phyloP scores from a whole-genome alignment of 2,113 vertebrate species.

The Mormoops blainvillei region DNA sequence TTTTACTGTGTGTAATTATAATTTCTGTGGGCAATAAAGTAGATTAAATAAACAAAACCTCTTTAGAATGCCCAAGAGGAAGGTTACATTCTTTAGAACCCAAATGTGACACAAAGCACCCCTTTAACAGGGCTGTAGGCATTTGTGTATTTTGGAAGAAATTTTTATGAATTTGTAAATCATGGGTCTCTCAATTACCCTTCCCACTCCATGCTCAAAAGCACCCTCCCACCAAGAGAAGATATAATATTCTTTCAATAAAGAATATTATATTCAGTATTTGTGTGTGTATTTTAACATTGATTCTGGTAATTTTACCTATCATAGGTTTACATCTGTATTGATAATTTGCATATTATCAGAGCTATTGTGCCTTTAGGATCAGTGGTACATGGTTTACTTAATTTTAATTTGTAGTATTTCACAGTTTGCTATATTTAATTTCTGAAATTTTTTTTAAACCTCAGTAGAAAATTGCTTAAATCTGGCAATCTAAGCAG shows the following conservation, averaged over 20 bases:
- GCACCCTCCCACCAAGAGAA: background rate
- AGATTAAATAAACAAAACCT: conserved; percentile 13
- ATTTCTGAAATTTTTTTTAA: background rate
- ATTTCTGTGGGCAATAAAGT: conserved; percentile 20
- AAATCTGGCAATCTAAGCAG: background rate
- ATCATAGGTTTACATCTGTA: background rate
- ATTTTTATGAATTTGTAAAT: conserved; percentile 27
- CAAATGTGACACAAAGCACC: background rate
- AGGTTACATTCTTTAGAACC: background rate
- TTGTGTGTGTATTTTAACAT: background rate
- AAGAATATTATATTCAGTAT: background rate
- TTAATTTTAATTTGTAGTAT: background rate
- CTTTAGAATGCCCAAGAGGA: conserved; percentile 19
- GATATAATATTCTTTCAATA: background rate
- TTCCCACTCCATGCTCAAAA: background rate
- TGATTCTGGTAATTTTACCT: background rate
- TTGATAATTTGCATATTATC: background rate
- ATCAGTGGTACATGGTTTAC: background rate
- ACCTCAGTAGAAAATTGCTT: background rate
- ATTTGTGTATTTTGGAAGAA: background rate
- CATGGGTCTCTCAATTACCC: background rate
- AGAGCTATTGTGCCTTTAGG: background rate
- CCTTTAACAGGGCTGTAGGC: background rate
- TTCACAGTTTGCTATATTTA: background rate
- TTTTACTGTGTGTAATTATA: conserved; percentile 18